Conservation (phyloP, 1,140 invertebrate species). For the Listronotus oregonensis region DNA sequence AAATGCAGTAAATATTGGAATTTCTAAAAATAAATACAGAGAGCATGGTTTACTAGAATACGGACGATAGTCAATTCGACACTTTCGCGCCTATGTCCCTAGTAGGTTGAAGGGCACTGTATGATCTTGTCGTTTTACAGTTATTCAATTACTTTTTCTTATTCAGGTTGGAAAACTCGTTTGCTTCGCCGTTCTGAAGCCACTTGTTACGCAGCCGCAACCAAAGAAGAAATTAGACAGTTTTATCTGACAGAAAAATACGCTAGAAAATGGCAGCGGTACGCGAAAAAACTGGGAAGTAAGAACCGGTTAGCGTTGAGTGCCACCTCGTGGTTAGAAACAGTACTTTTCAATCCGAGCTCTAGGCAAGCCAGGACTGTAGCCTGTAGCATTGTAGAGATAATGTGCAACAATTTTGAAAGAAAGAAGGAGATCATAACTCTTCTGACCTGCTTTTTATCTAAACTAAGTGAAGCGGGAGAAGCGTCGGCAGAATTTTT, state of each 20-base stretch:
- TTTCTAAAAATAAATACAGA: too few relatives aligned
- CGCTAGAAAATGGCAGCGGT: conserved; percentile 64
- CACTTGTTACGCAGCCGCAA: background rate
- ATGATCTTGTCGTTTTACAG: background rate
- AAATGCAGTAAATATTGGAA: too few relatives aligned
- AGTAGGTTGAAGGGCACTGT: too few relatives aligned
- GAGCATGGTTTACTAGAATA: too few relatives aligned
- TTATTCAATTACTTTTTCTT: background rate
- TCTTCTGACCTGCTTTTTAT: conserved; percentile 85
- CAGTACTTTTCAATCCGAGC: conserved; percentile 88
- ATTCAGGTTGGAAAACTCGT: conserved; percentile 64
- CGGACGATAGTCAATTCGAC: too few relatives aligned
- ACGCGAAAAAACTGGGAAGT: conserved; percentile 31
- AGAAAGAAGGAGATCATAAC: conserved; percentile 80
- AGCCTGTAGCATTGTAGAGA: conserved; percentile 86
- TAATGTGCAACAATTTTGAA: conserved; percentile 74
- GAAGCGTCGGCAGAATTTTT: conserved; percentile 93
- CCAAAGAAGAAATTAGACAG: conserved; percentile 48
- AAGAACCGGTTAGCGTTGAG: conserved; percentile 60
- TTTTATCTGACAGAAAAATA: conserved; percentile 80
- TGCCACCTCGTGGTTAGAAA: conserved; percentile 82
- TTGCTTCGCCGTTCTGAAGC: conserved; percentile 36
- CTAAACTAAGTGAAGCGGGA: conserved; percentile 81
- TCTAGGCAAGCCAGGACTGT: conserved; percentile 86
- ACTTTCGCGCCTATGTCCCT: too few relatives aligned